Conservation (phyloP, 2,888 invertebrate genomes). For the Amiota communis region DNA sequence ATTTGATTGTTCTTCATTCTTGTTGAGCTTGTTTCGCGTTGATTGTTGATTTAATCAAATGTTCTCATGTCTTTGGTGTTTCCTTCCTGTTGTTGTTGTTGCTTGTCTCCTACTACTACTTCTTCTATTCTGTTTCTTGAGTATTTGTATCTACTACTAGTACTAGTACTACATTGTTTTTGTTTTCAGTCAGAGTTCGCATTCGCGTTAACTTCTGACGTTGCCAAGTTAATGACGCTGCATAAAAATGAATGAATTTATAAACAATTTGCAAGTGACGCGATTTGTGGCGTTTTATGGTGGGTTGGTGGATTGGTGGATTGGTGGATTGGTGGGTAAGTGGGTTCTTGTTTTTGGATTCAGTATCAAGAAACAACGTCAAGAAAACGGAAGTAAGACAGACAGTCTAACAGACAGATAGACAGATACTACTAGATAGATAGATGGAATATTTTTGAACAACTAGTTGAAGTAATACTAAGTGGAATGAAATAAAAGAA, state of each 20-base stretch:
- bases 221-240: conserved; percentile 16
- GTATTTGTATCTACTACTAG: conserved; percentile 1
- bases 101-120: conserved; percentile 38
- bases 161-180: background rate
- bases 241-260: conserved; percentile 27
- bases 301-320: background rate
- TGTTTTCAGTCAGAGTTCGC: conserved; percentile 17
- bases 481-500: no score
- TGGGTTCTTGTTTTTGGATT: background rate
- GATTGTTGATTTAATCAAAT: conserved; percentile 64
- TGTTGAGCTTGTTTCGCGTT: conserved; percentile 49
- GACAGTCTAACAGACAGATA: no score
- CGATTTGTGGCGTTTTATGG: background rate
- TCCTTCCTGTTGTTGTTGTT: conserved; percentile 62
- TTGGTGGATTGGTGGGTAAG: background rate
- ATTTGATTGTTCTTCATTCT: conserved; percentile 40
- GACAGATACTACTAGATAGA: no score
- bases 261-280: conserved; percentile 19
- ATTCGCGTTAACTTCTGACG: background rate
- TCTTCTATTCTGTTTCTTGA: background rate
- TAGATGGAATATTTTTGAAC: no score
- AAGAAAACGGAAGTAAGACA: background rate
- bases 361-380: background rate
- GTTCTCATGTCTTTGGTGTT: conserved; percentile 50
- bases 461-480: no score